A percentile compares a stretch with the other conserved stretches of the same genome.
Conservation (phyloP, 1,140 invertebrate species). For the Zaprionus capensis region DNA sequence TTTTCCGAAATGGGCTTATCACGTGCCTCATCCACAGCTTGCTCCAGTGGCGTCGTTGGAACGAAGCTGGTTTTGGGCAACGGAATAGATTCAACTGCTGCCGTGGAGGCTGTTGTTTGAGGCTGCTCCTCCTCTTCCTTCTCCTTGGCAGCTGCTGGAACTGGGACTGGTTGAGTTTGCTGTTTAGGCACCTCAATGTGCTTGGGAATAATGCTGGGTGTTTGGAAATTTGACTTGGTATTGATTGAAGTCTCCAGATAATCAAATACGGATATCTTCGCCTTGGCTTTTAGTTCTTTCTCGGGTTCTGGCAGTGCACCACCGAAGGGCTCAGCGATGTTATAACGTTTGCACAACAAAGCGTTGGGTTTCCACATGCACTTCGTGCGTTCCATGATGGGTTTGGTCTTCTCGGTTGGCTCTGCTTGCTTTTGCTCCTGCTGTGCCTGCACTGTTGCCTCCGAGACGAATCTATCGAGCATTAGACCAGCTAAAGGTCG, state of each 20-base stretch:
- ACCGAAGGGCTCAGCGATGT: constrained; percentile 94
- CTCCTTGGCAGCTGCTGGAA: background rate
- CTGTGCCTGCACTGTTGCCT: constrained; percentile 50
- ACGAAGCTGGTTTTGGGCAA: constrained; percentile 51
- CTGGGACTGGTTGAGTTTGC: background rate
- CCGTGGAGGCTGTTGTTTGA: background rate
- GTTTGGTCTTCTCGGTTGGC: constrained; percentile 36
- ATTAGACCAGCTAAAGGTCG: constrained; percentile 89
- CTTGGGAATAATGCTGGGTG: constrained; percentile 75
- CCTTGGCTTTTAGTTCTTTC: constrained; percentile 86
- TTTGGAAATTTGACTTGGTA: constrained; percentile 86
- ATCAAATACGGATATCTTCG: constrained; percentile 90
- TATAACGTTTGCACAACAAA: constrained; percentile 96
- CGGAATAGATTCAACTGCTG: constrained; percentile 1
- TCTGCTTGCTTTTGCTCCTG: constrained; percentile 34
- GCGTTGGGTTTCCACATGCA: constrained; percentile 93
- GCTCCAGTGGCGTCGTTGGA: constrained; percentile 68
- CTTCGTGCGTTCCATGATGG: constrained; percentile 85
- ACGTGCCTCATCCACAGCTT: constrained; percentile 78
- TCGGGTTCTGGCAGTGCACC: constrained; percentile 81
- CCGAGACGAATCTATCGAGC: constrained; percentile 85
- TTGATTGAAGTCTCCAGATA: constrained; percentile 87
- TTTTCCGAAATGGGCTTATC: constrained; percentile 85
- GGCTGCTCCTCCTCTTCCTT: background rate
- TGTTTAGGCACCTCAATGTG: constrained; percentile 61